Percentiles rank a stretch among this genome's conserved stretches.
phyloP scores from a whole-genome alignment of 2,888 invertebrate genomes.

The Melanostoma scalare region DNA sequence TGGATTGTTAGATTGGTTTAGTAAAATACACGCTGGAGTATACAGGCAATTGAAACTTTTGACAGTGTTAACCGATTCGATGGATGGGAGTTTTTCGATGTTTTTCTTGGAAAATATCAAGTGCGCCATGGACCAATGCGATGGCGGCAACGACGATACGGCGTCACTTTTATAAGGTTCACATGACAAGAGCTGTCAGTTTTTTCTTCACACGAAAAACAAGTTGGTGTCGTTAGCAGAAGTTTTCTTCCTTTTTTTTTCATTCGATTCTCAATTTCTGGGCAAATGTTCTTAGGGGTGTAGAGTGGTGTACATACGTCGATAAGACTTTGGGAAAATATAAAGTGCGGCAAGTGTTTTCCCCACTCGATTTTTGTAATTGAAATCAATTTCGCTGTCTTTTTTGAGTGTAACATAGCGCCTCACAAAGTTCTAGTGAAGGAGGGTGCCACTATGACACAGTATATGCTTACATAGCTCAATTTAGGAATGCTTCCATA shows the following conservation, averaged over 20 bases:
- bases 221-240: conserved; percentile 6
- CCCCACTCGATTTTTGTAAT: not conserved
- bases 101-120: conserved; percentile 16
- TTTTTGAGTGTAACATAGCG: no score
- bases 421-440: not conserved
- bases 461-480: conserved; percentile 48
- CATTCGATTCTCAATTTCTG: not conserved
- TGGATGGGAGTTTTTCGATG: not conserved
- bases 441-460: conserved; percentile 29
- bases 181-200: conserved; percentile 40
- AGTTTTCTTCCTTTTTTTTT: not conserved
- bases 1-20: conserved; percentile 56
- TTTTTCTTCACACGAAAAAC: conserved; percentile 3
- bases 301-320: no score
- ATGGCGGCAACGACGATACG: not conserved
- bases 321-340: not conserved
- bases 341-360: not conserved
- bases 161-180: conserved; percentile 47
- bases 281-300: no score
- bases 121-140: conserved; percentile 13
- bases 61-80: not conserved
- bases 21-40: not conserved
- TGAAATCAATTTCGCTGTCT: conserved; percentile 12
- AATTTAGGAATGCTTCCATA: conserved; percentile 53
- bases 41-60: conserved; percentile 13